These are phyloP conservation scores for Fistularia tabacaria DNA, from an alignment of 2,797 vertebrate genomes.

Conservation along the genomic window DNA sequence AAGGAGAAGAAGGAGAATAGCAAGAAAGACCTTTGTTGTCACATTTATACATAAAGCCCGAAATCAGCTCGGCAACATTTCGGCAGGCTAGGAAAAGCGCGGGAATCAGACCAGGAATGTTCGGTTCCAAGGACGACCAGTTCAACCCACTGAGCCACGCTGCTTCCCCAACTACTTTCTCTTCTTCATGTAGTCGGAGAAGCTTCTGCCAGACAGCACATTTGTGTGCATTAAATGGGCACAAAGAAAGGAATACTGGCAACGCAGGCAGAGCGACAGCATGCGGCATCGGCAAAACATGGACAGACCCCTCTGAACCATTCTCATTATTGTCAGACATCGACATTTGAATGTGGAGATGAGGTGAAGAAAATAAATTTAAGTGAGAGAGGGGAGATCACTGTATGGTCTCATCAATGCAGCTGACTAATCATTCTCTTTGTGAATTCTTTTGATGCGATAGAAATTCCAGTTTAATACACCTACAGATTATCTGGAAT, in stretches of 20 bases:
- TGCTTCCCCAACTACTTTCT: background rate
- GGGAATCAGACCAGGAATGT: too few species aligned
- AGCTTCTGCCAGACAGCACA: conserved; percentile 8
- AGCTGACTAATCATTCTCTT: conserved; percentile 47
- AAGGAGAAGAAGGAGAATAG: too few species aligned
- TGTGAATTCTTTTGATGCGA: conserved; percentile 36
- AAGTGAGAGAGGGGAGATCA: conserved; percentile 8
- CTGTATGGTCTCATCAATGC: conserved; percentile 15
- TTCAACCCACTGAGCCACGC: too few species aligned
- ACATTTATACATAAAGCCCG: too few species aligned
- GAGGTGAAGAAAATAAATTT: conserved; percentile 3
- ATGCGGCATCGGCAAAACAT: too few species aligned
- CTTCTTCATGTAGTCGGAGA: background rate
- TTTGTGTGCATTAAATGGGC: conserved; percentile 21
- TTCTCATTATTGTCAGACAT: background rate
- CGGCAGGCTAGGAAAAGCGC: too few species aligned
- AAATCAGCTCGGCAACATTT: too few species aligned
- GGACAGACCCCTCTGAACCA: too few species aligned
- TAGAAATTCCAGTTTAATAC: conserved; percentile 43
- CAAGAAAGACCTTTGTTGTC: too few species aligned
- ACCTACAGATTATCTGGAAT: conserved; percentile 54
- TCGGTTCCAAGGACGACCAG: too few species aligned
- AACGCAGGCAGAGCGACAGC: too few species aligned
- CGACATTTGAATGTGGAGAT: conserved; percentile 12
- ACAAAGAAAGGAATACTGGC: conserved; percentile 16